phyloP scores from a whole-genome alignment of 2,797 vertebrate genomes.

The Poeciliopsis paucimaculata region DNA sequence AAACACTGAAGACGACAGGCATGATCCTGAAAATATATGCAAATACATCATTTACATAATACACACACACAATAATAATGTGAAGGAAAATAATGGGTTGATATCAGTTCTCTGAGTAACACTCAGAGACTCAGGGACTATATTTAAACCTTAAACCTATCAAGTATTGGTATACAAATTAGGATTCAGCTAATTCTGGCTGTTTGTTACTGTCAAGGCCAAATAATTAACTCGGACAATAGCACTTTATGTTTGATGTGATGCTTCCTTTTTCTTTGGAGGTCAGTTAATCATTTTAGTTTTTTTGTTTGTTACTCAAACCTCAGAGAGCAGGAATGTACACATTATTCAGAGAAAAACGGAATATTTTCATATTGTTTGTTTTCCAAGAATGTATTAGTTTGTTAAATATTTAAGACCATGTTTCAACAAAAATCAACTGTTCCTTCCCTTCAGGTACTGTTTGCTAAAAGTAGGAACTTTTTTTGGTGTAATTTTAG shows the following conservation, averaged over 20 bases:
- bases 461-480: slow-evolving; percentile 20
- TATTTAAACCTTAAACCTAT: slow-evolving; percentile 27
- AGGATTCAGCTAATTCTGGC: slow-evolving; percentile 21
- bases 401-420: slow-evolving; percentile 31
- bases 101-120: slow-evolving; percentile 28
- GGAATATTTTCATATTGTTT: slow-evolving; percentile 14
- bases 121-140: slow-evolving; percentile 28
- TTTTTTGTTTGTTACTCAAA: slow-evolving; percentile 12
- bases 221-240: slow-evolving; percentile 56
- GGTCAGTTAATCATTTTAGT: slow-evolving; percentile 42
- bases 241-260: slow-evolving; percentile 70
- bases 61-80: slow-evolving; percentile 35
- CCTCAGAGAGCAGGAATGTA: slow-evolving; percentile 32
- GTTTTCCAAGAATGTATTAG: slow-evolving; percentile 4
- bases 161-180: slow-evolving; percentile 45
- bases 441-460: slow-evolving; percentile 36
- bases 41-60: slow-evolving; percentile 42
- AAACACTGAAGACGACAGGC: slow-evolving; percentile 48
- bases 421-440: slow-evolving; percentile 16
- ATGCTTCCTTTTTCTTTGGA: slow-evolving; percentile 45
- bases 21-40: slow-evolving; percentile 16
- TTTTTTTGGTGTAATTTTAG: slow-evolving; percentile 17
- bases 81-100: slow-evolving; percentile 35
- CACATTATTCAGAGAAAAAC: slow-evolving; percentile 19
- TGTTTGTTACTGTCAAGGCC: slow-evolving; percentile 34